phyloP scores from a whole-genome alignment of 1,140 invertebrate species.

The Anthonomus grandis region DNA sequence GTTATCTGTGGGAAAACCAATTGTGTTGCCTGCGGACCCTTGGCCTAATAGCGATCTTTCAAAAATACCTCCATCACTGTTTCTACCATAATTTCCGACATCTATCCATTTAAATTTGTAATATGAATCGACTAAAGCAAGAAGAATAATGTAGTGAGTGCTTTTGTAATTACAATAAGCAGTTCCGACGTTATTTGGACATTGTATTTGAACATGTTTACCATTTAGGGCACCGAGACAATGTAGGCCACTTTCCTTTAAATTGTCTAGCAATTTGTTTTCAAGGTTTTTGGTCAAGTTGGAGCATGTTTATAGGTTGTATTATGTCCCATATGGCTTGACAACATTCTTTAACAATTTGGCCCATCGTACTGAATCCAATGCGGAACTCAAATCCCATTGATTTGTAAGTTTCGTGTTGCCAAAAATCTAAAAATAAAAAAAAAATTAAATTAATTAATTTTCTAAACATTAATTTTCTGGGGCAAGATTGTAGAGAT shows the following conservation, averaged over 20 bases:
- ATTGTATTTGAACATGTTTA: no score
- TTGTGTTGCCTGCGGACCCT: background rate
- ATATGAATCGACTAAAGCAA: background rate
- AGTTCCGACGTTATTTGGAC: no score
- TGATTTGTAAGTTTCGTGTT: background rate
- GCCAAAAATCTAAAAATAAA: background rate
- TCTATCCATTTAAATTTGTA: background rate
- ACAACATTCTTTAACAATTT: background rate
- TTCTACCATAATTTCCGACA: background rate
- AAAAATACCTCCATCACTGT: background rate
- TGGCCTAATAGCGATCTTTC: background rate
- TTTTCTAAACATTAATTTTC: background rate
- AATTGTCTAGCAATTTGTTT: no score
- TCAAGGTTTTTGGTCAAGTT: background rate
- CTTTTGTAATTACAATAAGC: no score
- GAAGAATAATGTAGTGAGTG: no score
- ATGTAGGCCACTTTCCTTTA: no score
- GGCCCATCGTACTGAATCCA: background rate
- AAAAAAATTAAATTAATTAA: background rate
- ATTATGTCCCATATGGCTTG: background rate
- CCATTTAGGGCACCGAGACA: no score
- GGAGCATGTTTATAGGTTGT: background rate
- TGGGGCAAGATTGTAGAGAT: background rate
- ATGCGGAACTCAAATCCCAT: background rate
- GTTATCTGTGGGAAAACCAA: background rate